A percentile compares a stretch with the other conserved stretches of the same genome.
Evolutionary conservation across 2,113 vertebrate genomes (phyloP).

Genomic region (Kobus ellipsiprymnus): DNA sequence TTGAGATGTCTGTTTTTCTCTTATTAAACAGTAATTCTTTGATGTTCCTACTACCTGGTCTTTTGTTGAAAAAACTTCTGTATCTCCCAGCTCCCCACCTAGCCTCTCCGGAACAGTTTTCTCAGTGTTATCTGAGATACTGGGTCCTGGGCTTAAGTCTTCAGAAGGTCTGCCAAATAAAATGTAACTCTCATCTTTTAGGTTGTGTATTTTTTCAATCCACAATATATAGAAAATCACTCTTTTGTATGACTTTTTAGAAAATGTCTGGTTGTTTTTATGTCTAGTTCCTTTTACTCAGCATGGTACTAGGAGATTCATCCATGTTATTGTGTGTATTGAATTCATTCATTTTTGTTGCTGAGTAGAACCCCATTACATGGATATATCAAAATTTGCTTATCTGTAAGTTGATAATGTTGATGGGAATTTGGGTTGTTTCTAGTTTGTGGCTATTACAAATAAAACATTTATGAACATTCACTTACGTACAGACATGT

Average conservation of each 20-base stretch:
- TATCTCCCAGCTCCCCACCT: not conserved
- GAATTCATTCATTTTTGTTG: not conserved
- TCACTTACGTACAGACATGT: not conserved
- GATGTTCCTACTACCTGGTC: not conserved
- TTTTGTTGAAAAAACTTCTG: not conserved
- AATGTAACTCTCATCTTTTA: not conserved
- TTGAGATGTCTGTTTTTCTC: not conserved
- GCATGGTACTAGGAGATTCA: not conserved
- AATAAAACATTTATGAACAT: not conserved
- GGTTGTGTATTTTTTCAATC: not conserved
- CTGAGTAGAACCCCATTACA: not conserved
- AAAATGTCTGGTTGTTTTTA: not conserved
- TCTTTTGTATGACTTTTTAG: not conserved
- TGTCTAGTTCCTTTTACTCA: not conserved
- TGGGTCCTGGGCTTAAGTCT: not conserved
- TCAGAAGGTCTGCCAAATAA: not conserved
- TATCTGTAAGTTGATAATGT: not conserved
- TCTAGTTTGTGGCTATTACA: not conserved
- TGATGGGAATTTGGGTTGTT: not conserved
- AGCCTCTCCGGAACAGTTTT: not conserved
- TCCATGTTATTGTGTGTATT: not conserved
- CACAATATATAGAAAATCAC: not conserved
- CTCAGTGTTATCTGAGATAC: not conserved
- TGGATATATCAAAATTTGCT: not conserved
- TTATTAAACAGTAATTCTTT: not conserved